Evolutionary conservation across 2,888 invertebrate genomes (phyloP), one percentile per base, ranked within the genome.

Genomic region (Phyllotreta cruciferae): DNA sequence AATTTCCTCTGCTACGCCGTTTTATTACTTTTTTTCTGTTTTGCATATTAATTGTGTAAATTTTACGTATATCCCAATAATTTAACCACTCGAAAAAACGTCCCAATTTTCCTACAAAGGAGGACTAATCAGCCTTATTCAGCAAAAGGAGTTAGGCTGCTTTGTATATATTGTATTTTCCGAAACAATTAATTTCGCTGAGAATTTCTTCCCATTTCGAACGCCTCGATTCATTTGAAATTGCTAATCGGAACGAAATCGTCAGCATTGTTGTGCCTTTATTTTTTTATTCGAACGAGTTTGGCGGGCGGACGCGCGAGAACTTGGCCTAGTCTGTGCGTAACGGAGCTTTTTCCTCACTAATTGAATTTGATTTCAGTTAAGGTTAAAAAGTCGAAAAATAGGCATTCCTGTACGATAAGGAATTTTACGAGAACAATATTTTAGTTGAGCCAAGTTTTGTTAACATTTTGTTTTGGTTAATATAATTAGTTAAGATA

Each of bases 61-160:
- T 24, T 24, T 24, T 24, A 24, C 24, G 24, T 24, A 24, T 24
- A 47, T 47, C 7, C 11, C 6, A 24, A 14, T 1, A 11, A 11
- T 47, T 11, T 14, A 49, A 49, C 49, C 35, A 49, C 49, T 49
- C 36, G 6, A 35, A 49, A 49, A n/a, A 34, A 47, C 47, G 6
- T 47, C 34, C 24, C 34, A 34, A 47, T 5, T 47, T 47, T 14
- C 47, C 14, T 14, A 44, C 44, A 44, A 24, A 56, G 50, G 39
- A 53, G 38, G 55, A 66, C 54, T 56, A 60, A 65, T 38, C 41
- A 50, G 45, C 50, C 54, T 53, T 62, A 47, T 58, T 58, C 58
- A 11, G n/a, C 37, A 71, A 71, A 71, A 74, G 74, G 73, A 72
- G 73, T 73, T 73, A 74, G 74, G 70, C 73, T 74, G 71, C 74